Conservation (phyloP, 2,888 invertebrate genomes). For the Theretra japonica region DNA sequence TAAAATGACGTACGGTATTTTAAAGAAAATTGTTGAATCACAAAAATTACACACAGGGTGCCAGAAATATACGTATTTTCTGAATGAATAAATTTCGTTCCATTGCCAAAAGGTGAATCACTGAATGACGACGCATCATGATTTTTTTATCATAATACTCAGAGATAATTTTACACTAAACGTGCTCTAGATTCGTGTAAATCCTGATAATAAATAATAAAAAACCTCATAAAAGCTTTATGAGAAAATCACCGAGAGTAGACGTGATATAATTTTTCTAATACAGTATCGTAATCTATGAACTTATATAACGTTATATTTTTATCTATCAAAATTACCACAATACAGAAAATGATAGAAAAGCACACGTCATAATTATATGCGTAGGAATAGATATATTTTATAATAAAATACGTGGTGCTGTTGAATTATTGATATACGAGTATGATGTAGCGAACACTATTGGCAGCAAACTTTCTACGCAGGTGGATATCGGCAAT, state of each 20-base stretch:
- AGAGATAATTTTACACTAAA: neutral
- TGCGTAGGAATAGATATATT: neutral
- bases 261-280: too few species aligned
- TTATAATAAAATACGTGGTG: neutral
- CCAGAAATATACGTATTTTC: neutral
- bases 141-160: neutral
- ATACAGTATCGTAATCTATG: too few species aligned
- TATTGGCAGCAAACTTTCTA: constrained; percentile 13
- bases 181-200: neutral
- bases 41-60: neutral
- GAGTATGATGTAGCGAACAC: neutral
- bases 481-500: constrained; percentile 2
- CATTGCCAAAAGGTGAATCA: constrained; percentile 41
- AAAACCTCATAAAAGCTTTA: neutral
- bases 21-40: neutral
- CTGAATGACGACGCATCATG: constrained; percentile 1
- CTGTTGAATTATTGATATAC: neutral
- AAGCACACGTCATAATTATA: too few species aligned
- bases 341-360: too few species aligned
- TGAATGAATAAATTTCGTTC: constrained; percentile 38
- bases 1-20: too few species aligned
- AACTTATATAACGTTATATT: too few species aligned
- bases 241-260: neutral
- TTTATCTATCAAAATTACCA: too few species aligned
- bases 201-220: neutral